Conservation (phyloP, 2,888 invertebrate species). For the Calameuta filiformis region DNA sequence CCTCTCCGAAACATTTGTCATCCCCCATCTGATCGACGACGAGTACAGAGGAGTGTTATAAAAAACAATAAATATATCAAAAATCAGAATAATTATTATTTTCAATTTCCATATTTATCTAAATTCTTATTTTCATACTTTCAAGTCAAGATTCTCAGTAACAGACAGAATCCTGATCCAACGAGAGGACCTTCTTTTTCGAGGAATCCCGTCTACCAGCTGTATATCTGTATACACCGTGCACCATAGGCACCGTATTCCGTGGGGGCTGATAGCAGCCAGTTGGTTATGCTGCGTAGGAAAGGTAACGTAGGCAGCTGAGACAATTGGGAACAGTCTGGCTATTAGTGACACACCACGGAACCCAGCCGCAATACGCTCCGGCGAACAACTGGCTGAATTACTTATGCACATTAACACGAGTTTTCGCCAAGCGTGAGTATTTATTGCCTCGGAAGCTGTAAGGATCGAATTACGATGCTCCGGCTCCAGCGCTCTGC, state of each 20-base stretch:
- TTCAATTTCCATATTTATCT: no score
- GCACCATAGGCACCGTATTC: slow-evolving; percentile 4
- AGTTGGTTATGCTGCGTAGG: no score
- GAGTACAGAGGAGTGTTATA: no score
- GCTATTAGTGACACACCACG: slow-evolving; percentile 2
- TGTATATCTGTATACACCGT: slow-evolving; percentile 28
- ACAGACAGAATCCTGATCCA: no score
- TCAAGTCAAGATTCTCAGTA: no score
- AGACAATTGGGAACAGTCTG: slow-evolving; percentile 1
- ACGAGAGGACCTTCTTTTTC: no score
- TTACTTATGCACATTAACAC: slow-evolving; percentile 46
- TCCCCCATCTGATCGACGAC: no score
- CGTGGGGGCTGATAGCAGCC: no score
- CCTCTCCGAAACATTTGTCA: no score
- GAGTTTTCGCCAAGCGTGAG: slow-evolving; percentile 39
- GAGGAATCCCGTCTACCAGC: slow-evolving; percentile 14
- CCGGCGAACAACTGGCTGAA: slow-evolving; percentile 27
- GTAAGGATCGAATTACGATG: slow-evolving; percentile 38
- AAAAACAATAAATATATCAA: no score
- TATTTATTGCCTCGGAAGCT: slow-evolving; percentile 34
- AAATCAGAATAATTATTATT: no score
- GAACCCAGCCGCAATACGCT: slow-evolving; percentile 1
- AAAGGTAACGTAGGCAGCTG: not conserved
- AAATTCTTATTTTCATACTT: no score
- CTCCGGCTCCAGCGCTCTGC: slow-evolving; percentile 21